Evolutionary conservation across 1,140 invertebrate species (phyloP).

Genomic region (Pseudomyrmex concolor): DNA sequence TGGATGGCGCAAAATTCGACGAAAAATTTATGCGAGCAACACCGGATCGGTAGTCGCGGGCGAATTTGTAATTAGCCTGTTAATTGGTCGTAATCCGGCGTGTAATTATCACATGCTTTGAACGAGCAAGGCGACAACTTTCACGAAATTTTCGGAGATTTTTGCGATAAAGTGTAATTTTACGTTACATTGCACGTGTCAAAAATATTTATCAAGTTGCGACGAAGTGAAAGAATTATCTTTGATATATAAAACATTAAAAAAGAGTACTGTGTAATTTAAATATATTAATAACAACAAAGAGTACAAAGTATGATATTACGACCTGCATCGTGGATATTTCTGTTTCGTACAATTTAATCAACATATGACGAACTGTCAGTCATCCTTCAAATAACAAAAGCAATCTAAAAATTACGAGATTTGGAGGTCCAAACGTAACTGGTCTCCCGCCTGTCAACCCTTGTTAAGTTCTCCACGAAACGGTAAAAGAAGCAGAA

Average conservation of each 20-base stretch:
- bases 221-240: neutral
- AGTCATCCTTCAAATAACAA: neutral
- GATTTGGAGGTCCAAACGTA: conserved; percentile 34
- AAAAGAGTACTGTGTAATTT: neutral
- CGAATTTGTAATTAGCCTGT: conserved; percentile 83
- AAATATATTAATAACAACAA: neutral
- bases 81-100: conserved; percentile 82
- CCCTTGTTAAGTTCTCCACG: conserved; percentile 54
- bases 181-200: conserved; percentile 29
- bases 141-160: conserved; percentile 34
- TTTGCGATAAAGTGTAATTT: conserved; percentile 46
- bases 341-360: no score
- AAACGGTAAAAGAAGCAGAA: conserved; percentile 16
- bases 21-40: conserved; percentile 6
- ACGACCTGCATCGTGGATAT: no score
- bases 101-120: conserved; percentile 78
- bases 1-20: conserved; percentile 63
- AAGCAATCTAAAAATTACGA: conserved; percentile 13
- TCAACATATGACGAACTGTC: neutral
- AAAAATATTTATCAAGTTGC: neutral
- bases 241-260: neutral
- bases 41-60: conserved; percentile 52
- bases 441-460: conserved; percentile 45
- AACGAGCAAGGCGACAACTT: neutral
- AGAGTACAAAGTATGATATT: neutral